Conservation (phyloP, 2,888 invertebrate genomes). For the Hemicrepidius hirtus region DNA sequence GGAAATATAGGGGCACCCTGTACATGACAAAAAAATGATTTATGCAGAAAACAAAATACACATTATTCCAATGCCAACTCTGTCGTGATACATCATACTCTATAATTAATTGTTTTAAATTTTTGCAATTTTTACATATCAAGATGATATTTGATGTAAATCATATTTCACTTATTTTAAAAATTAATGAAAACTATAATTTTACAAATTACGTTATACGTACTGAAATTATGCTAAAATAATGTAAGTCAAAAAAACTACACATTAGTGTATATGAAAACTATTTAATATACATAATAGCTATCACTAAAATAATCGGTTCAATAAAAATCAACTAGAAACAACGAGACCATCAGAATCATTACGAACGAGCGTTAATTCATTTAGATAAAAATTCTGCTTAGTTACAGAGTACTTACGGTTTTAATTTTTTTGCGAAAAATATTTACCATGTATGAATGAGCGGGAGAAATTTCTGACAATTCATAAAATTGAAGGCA, state of each 20-base stretch:
- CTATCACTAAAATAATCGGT: slow-evolving; percentile 38
- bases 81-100: slow-evolving; percentile 39
- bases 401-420: slow-evolving; percentile 46
- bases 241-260: slow-evolving; percentile 56
- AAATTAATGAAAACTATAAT: slow-evolving; percentile 60
- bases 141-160: slow-evolving; percentile 58
- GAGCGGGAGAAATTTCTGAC: slow-evolving; percentile 12
- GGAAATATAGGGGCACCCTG: no score
- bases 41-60: no score
- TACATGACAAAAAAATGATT: no score
- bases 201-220: slow-evolving; percentile 64
- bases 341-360: slow-evolving; percentile 55
- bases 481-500: slow-evolving; percentile 67
- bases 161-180: slow-evolving; percentile 63
- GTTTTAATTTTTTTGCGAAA: slow-evolving; percentile 17
- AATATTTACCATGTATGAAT: slow-evolving; percentile 25
- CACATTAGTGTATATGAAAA: slow-evolving; percentile 63
- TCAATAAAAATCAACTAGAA: slow-evolving; percentile 51
- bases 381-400: slow-evolving; percentile 51
- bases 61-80: slow-evolving; percentile 29
- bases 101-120: slow-evolving; percentile 43
- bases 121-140: slow-evolving; percentile 9
- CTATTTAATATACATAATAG: slow-evolving; percentile 52
- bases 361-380: slow-evolving; percentile 33
- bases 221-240: slow-evolving; percentile 61